Evolutionary conservation across 2,888 invertebrate species (phyloP).

Genomic region (Zygaena filipendulae): DNA sequence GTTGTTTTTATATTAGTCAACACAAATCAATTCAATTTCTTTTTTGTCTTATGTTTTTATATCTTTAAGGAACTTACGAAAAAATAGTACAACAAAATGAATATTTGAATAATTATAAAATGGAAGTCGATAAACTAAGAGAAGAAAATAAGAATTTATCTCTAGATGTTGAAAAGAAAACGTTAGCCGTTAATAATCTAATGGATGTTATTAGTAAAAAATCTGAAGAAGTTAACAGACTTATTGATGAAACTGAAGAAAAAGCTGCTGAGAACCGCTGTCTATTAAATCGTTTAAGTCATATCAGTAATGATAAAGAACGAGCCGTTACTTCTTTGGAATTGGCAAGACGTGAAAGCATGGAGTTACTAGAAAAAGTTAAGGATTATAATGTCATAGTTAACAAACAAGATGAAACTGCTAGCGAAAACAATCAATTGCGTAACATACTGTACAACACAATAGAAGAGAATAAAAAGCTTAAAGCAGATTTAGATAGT

Average conservation of each 20-base stretch:
- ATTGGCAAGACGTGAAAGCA: conserved; percentile 37
- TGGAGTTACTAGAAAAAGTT: conserved; percentile 33
- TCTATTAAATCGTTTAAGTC: conserved; percentile 22
- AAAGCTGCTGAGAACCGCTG: conserved; percentile 28
- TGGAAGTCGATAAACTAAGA: conserved; percentile 26
- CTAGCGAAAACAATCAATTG: too few species aligned
- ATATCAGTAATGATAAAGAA: conserved; percentile 33
- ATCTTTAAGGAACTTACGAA: conserved; percentile 35
- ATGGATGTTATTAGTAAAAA: conserved; percentile 30
- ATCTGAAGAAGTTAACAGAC: conserved; percentile 33
- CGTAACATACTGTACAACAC: conserved; percentile 7
- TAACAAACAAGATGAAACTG: conserved; percentile 20
- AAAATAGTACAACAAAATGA: conserved; percentile 32
- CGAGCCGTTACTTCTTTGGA: conserved; percentile 28
- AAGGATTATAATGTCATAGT: conserved; percentile 27
- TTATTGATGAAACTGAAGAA: conserved; percentile 30
- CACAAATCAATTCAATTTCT: too few species aligned
- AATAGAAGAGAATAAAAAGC: conserved; percentile 25
- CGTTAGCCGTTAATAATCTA: conserved; percentile 33
- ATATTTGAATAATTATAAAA: conserved; percentile 34
- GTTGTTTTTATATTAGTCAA: conserved; percentile 5
- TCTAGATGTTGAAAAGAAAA: conserved; percentile 30
- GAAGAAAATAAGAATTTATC: conserved; percentile 28
- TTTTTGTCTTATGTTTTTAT: conserved; percentile 4
- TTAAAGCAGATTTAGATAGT: conserved; percentile 21